Base-by-base conservation (phyloP, 2,113 vertebrate species). In the Asarcornis scutulata region DNA sequence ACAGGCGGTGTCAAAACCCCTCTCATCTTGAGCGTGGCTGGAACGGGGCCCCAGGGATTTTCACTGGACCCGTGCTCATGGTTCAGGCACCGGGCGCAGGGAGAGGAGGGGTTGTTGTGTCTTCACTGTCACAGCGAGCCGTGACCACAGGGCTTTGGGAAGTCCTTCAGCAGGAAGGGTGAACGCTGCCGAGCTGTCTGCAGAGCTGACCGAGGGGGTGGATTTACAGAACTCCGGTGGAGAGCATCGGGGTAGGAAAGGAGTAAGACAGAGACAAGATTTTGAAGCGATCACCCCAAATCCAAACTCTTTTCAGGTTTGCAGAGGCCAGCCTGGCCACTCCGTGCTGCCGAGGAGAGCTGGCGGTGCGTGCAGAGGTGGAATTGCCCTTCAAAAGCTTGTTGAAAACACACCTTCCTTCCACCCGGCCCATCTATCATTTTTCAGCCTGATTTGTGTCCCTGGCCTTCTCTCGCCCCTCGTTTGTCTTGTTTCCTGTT, bases 31-130 rank as follows among this genome's bases (percentile, higher is more conserved):
- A 7, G 9, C 27, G 17, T 0, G 1, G 56, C 50, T 44, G 31
- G 34, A 36, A 12, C 3, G 3, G 4, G 9, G 16, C 38, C 25
- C 55, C 29, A 4, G 27, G 31, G 50, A 3, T 36, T 20, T 63
- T 27, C 17, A 7, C 21, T 13, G 31, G 12, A 25, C 27, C 62
- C 6, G 1, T 5, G 22, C 40, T 48, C 6, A 0, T 29, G 71
- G 42, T 44, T 27, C 3, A 1, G 50, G 48, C 0, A 0, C 56
- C 17, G 8, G 7, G 31, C 25, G 9, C 20, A 17, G 29, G 36
- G 32, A 66, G 13, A 14, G 7, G 3, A 4, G 58, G 13, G 52
- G 34, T 48, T 18, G 26, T 27, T 27, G 31, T 71, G 36, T 36
- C 63, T 38, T 64, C 10, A 5, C 38, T 48, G 48, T 42, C 31